Base-by-base conservation (phyloP, 2,113 vertebrate genomes). In the Artemisiospiza belli region DNA sequence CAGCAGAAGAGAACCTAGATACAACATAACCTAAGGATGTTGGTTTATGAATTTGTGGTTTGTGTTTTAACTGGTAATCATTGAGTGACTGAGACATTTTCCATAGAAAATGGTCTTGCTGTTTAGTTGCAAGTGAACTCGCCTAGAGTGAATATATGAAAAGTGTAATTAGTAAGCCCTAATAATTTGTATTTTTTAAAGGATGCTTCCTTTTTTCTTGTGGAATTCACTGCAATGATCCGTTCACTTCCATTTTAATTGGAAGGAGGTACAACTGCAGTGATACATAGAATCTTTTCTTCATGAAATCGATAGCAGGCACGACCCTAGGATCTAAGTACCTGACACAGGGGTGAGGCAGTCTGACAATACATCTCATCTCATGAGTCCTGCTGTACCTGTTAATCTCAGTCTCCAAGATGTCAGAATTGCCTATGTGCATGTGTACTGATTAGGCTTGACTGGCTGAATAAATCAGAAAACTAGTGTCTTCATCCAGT, bases 351-450 rank as follows among this genome's bases (percentile, higher is more conserved):
- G 28, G 67, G 12, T 43, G 37, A 74, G 23, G 7, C 64, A 27
- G 43, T 33, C 22, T 5, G 9, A 24, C 70, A 46, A 15, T 17
- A 33, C 2, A 1, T 61, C 21, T 47, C 19, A 57, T 17, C 21
- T 64, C 6, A 6, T 62, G 51, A 43, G 9, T 82, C 27, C 23
- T 37, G 24, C 17, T 43, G 14, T 31, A 58, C 15, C n/a, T 67
- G 8, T 7, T 76, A 4, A 4, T 43, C 87, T 58, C 37, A 55
- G 18, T 72, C 15, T 62, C 35, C 21, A 63, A 22, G 30, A 21
- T 31, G 33, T 31, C 39, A 63, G 5, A 87, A 55, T 35, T 54
- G 19, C 11, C 0, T 44, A 10, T 54, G 15, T 2, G 0, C 55
- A 4, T 63, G 22, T 28, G 7, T 52, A 64, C 33, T 52, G 52